These are phyloP conservation scores for Riparia riparia DNA, from an alignment of 2,113 vertebrate genomes.

Conservation along the genomic window DNA sequence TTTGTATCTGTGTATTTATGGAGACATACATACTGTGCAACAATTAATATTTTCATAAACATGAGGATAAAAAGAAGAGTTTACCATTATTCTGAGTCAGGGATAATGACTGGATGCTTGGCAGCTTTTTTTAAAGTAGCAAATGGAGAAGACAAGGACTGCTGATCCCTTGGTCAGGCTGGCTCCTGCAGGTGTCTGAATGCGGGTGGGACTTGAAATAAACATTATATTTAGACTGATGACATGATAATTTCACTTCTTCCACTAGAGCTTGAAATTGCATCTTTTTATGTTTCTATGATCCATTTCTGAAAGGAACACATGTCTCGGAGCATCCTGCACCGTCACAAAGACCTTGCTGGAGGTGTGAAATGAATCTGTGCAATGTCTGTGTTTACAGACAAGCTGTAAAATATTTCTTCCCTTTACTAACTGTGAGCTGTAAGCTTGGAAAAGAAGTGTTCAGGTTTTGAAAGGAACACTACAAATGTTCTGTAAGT, in stretches of 20 bases:
- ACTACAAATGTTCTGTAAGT: background rate
- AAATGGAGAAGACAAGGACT: background rate
- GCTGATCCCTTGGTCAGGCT: background rate
- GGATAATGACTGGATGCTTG: background rate
- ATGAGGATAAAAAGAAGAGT: background rate
- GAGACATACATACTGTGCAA: background rate
- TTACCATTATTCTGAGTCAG: background rate
- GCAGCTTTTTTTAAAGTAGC: background rate
- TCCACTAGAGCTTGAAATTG: background rate
- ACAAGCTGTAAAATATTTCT: background rate
- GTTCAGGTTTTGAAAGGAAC: background rate
- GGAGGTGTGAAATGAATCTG: constrained; percentile 10
- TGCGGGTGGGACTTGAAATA: background rate
- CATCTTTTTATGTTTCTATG: background rate
- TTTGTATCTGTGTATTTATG: background rate
- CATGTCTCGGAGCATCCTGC: background rate
- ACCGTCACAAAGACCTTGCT: background rate
- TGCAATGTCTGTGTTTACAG: background rate
- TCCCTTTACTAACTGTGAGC: background rate
- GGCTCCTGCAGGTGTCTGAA: background rate
- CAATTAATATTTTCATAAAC: background rate
- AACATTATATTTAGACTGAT: background rate
- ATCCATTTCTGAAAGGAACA: background rate
- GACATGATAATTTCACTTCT: constrained; percentile 18
- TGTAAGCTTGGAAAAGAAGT: background rate